Percentiles rank a stretch among this genome's conserved stretches.
phyloP scores from a whole-genome alignment of 2,888 invertebrate species.

The Leucophenga maculata region DNA sequence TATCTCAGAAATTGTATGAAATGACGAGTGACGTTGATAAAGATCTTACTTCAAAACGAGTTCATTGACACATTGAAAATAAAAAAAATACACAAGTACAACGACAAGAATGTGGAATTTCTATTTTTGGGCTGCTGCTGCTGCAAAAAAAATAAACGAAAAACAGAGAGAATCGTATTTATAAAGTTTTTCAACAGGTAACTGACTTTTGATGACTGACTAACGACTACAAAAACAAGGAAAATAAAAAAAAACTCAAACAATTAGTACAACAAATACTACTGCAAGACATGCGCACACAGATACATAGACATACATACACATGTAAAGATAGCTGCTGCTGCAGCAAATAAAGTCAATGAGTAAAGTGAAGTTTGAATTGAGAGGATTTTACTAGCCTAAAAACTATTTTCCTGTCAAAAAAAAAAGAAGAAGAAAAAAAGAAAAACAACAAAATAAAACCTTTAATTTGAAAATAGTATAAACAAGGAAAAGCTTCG shows the following conservation, averaged over 20 bases:
- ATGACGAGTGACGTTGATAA: not conserved
- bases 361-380: not conserved
- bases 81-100: conserved; percentile 31
- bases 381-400: conserved; percentile 9
- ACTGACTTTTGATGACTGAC: conserved; percentile 37
- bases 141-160: conserved; percentile 57
- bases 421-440: conserved; percentile 25
- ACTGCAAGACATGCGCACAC: not conserved
- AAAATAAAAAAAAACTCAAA: not conserved
- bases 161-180: not conserved
- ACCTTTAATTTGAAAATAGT: conserved; percentile 13
- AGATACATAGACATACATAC: not conserved
- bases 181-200: conserved; percentile 56
- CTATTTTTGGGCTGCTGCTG: conserved; percentile 37
- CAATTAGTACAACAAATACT: conserved; percentile 11
- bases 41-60: conserved; percentile 42
- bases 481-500: conserved; percentile 25
- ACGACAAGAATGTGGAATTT: conserved; percentile 20
- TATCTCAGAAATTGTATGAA: conserved; percentile 22
- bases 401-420: conserved; percentile 14
- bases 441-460: conserved; percentile 27
- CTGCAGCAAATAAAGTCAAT: not conserved
- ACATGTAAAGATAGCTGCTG: conserved; percentile 7
- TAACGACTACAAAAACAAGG: not conserved
- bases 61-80: conserved; percentile 57